Conservation (phyloP, 2,113 vertebrate species). For the Sigmodon hispidus region DNA sequence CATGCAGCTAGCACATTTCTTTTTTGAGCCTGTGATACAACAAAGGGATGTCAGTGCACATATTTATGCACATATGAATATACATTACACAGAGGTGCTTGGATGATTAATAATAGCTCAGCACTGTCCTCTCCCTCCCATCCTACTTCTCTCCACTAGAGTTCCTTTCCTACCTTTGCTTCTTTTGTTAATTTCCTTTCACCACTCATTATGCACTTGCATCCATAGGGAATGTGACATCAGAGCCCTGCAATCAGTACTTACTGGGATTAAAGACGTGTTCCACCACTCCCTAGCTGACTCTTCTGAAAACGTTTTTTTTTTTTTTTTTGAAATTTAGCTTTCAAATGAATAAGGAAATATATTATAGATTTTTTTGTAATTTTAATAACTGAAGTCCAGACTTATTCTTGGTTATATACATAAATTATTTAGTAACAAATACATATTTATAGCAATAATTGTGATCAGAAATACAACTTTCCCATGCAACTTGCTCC, state of each 20-base stretch:
- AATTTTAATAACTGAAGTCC: neutral
- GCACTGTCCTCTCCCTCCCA: neutral
- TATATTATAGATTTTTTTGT: neutral
- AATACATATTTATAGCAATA: neutral
- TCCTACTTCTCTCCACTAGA: neutral
- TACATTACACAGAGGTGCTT: neutral
- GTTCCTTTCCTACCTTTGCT: neutral
- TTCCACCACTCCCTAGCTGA: neutral
- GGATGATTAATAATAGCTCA: neutral
- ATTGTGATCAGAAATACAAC: constrained; percentile 32
- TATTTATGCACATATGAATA: neutral
- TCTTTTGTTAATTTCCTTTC: neutral
- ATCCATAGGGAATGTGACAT: neutral
- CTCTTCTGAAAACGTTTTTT: neutral
- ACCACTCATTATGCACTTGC: neutral
- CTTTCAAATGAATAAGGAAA: neutral
- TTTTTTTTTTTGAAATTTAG: no score
- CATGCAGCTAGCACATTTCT: neutral
- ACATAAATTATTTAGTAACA: neutral
- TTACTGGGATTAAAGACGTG: neutral
- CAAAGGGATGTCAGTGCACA: neutral
- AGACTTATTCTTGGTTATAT: neutral
- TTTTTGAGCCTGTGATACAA: neutral
- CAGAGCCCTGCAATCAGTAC: neutral
- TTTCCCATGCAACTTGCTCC: neutral